Conservation (phyloP, 2,888 invertebrate genomes). For the Tetragonula carbonaria region DNA sequence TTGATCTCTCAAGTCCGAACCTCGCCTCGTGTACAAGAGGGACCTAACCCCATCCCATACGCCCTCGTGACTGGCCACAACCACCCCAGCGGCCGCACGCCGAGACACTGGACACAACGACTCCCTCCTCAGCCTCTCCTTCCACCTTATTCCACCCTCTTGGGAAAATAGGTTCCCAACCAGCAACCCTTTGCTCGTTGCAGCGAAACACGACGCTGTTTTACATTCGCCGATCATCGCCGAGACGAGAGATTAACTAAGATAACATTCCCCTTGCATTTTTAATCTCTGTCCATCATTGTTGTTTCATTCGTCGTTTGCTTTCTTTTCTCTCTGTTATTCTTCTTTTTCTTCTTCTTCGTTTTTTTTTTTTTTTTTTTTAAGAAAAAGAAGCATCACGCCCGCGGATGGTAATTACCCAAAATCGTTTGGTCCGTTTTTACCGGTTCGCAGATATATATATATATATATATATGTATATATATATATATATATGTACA, state of each 20-base stretch:
- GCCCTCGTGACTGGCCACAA: conserved; percentile 82
- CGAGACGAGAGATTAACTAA: conserved; percentile 15
- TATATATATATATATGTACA: too few species aligned
- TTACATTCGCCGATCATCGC: conserved; percentile 15
- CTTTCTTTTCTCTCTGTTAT: too few species aligned
- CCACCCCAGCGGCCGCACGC: conserved; percentile 80
- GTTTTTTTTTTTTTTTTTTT: too few species aligned
- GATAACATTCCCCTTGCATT: neutral
- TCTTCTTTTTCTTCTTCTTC: neutral
- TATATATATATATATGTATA: too few species aligned
- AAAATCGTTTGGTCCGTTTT: neutral
- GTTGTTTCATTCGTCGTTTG: neutral
- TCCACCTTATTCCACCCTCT: conserved; percentile 80
- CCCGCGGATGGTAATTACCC: too few species aligned
- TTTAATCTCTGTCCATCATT: neutral
- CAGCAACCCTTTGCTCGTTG: conserved; percentile 68
- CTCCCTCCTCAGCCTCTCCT: conserved; percentile 76
- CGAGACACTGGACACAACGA: conserved; percentile 83
- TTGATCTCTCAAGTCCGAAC: conserved; percentile 84
- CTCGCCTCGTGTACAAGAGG: conserved; percentile 81
- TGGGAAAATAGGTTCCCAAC: conserved; percentile 79
- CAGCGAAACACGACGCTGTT: conserved; percentile 50
- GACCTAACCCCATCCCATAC: conserved; percentile 80
- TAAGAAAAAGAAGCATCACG: too few species aligned
- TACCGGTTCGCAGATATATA: conserved; percentile 1